These are phyloP conservation scores for Caranx ignobilis DNA, from an alignment of 2,113 vertebrate genomes.

Conservation along the genomic window DNA sequence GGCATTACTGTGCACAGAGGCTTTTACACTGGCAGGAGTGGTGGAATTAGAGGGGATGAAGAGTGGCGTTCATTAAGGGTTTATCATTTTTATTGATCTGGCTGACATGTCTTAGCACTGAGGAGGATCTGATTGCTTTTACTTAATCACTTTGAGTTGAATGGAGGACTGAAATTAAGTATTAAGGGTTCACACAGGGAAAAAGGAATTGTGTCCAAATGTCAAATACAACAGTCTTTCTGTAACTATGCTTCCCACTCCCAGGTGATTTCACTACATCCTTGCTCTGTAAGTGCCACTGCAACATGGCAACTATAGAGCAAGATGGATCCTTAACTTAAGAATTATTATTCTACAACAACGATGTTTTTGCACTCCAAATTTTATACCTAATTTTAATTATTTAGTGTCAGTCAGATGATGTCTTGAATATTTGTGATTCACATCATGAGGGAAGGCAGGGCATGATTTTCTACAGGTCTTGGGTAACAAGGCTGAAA, in stretches of 20 bases:
- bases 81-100: constrained; percentile 79
- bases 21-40: constrained; percentile 56
- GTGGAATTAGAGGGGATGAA: constrained; percentile 61
- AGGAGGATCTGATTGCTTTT: constrained; percentile 69
- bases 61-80: constrained; percentile 69
- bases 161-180: constrained; percentile 20
- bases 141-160: constrained; percentile 63
- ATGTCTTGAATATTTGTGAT: constrained; percentile 5
- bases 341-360: not conserved
- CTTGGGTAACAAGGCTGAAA: not conserved
- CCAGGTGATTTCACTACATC: not conserved
- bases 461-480: not conserved
- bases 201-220: constrained; percentile 28
- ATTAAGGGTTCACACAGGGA: not conserved
- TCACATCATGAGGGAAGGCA: not conserved
- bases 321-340: not conserved
- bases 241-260: not conserved
- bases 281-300: no score
- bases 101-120: constrained; percentile 65
- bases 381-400: not conserved
- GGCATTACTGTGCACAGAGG: constrained; percentile 62
- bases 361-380: no score
- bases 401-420: not conserved
- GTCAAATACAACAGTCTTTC: constrained; percentile 13
- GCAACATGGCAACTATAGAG: not conserved